phyloP scores from a whole-genome alignment of 1,140 invertebrate species.

The Drosophila pectinifera region DNA sequence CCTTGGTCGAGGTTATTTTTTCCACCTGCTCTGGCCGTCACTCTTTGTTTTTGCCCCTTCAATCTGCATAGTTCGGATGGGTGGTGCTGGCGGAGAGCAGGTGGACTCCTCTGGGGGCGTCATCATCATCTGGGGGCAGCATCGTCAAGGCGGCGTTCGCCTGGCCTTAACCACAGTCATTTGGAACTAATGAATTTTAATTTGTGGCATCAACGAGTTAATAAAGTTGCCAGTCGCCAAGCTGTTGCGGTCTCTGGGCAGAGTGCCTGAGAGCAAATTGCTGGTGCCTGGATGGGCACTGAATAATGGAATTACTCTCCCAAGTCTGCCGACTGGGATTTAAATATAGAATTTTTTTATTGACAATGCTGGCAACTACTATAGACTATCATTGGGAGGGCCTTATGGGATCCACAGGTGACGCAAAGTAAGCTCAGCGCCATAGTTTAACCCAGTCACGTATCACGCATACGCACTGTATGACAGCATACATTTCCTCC shows the following conservation, averaged over 20 bases:
- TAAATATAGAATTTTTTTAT: slow-evolving; percentile 53
- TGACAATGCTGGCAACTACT: slow-evolving; percentile 35
- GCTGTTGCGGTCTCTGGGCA: slow-evolving; percentile 16
- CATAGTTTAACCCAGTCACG: slow-evolving; percentile 59
- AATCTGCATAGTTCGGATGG: slow-evolving; percentile 63
- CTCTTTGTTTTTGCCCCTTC: slow-evolving; percentile 19
- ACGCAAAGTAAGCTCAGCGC: slow-evolving; percentile 39
- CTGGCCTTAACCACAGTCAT: slow-evolving; percentile 65
- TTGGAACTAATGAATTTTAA: slow-evolving; percentile 76
- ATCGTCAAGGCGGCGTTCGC: slow-evolving; percentile 19
- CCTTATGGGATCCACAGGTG: slow-evolving; percentile 35
- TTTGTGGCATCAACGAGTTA: slow-evolving; percentile 79
- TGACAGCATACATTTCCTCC: slow-evolving; percentile 69
- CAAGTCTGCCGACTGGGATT: too few species aligned
- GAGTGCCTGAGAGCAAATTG: neutral
- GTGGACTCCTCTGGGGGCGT: slow-evolving; percentile 9
- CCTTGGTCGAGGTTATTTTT: slow-evolving; percentile 2
- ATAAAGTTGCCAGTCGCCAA: slow-evolving; percentile 43
- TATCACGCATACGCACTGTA: slow-evolving; percentile 70
- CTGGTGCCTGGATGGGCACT: slow-evolving; percentile 3
- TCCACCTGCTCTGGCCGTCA: neutral
- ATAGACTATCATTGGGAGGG: slow-evolving; percentile 19
- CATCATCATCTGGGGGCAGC: slow-evolving; percentile 18
- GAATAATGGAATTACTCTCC: slow-evolving; percentile 4
- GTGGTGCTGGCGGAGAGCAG: slow-evolving; percentile 5